Percentiles rank a stretch among this genome's conserved stretches.
These are phyloP conservation scores for Trialeurodes vaporariorum DNA, from an alignment of 1,140 invertebrate genomes.

Conservation along the genomic window DNA sequence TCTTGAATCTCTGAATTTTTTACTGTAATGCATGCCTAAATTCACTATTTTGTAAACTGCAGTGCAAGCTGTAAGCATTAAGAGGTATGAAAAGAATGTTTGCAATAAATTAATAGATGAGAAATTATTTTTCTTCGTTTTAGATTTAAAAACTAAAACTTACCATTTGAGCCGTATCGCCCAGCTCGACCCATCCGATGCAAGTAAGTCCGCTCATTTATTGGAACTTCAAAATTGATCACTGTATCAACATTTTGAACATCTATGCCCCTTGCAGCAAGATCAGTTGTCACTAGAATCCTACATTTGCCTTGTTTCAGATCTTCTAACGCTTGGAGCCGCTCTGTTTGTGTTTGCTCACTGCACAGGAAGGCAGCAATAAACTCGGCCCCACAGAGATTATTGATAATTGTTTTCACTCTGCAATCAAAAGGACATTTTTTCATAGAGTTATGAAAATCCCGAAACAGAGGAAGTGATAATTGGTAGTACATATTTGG, in stretches of 20 bases:
- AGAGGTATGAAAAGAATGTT: too few relatives aligned
- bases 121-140: too few relatives aligned
- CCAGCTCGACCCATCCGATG: constrained; percentile 92
- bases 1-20: too few relatives aligned
- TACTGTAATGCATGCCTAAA: too few relatives aligned
- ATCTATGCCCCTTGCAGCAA: constrained; percentile 81
- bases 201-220: constrained; percentile 75
- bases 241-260: constrained; percentile 84
- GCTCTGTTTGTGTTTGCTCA: constrained; percentile 60
- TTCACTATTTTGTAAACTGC: too few relatives aligned
- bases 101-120: too few relatives aligned
- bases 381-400: constrained; percentile 55
- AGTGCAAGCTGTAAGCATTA: too few relatives aligned
- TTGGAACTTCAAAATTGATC: constrained; percentile 81
- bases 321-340: constrained; percentile 59
- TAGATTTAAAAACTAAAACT: constrained; percentile 3
- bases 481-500: too few relatives aligned
- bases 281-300: constrained; percentile 83
- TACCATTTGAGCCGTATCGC: constrained; percentile 68
- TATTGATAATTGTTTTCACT: constrained; percentile 57
- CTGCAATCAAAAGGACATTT: constrained; percentile 34
- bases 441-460: too few relatives aligned
- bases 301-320: constrained; percentile 46
- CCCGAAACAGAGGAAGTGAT: too few relatives aligned
- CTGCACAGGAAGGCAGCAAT: constrained; percentile 58